Base-by-base conservation (phyloP, 2,888 invertebrate species). In the Lissocephala sabroskyi region DNA sequence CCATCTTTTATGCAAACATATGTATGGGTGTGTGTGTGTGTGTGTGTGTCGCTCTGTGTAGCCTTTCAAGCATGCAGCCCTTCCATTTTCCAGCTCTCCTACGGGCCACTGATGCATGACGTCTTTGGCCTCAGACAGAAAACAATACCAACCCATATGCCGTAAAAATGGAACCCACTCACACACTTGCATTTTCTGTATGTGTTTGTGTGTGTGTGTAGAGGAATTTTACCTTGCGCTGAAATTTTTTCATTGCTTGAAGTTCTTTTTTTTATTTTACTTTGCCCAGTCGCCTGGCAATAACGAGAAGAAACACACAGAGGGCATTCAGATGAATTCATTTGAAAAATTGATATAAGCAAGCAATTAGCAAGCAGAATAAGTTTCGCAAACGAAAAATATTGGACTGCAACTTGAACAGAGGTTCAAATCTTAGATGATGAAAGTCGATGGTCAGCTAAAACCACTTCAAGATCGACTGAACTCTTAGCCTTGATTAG, bases 291-390 rank as follows among this genome's bases (percentile, higher is more conserved):
- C 45, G 43, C 18, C 41, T 44, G 43, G 48, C 46, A 48, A 51
- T 23, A 18, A 23, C 23, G 4, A 23, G 7, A 23, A 7, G 23
- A 23, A 7, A 23, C 23, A 23, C 3, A 23, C 3, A 23, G 3
- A 5, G 49, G 57, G 61, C 52, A 45, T 50, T 60, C 48, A 54
- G 63, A 59, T 49, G 54, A 56, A 67, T 62, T 68, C 61, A 64
- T 52, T 70, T 70, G 71, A 64, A 61, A 67, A 75, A 70, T 59
- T 49, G 53, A 59, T 75, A 70, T 75, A 64, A 67, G 59, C 61
- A 55, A 60, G 61, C 71, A 68, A 74, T 68, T 74, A 71, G 9
- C 13, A 17, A 10, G 10, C 6, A 35, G 10, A 35, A 35, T 16
- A 10, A 35, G n/a, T 35, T 17, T 35, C 13, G 16, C 16, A 35